Percentiles rank a stretch among this genome's conserved stretches.
phyloP scores from a whole-genome alignment of 2,888 invertebrate species.

The Mimumesa dahlbomi region DNA sequence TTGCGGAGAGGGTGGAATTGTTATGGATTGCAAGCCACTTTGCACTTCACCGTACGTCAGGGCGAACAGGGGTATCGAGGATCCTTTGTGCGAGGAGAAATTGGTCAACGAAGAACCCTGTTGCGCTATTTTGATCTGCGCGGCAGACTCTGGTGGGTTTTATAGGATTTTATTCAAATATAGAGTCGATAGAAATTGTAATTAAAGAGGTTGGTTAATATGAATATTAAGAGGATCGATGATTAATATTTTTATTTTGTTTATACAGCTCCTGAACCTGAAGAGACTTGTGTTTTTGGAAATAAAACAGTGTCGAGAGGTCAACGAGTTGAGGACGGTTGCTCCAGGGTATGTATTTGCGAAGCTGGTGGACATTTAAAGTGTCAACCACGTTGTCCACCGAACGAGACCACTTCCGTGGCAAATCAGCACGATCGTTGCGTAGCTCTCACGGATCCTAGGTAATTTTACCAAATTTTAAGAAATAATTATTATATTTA shows the following conservation, averaged over 20 bases:
- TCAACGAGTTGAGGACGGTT: constrained; percentile 89
- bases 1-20: constrained; percentile 85
- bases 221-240: no score
- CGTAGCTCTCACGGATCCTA: constrained; percentile 89
- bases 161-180: neutral
- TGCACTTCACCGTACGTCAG: constrained; percentile 87
- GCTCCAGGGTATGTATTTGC: constrained; percentile 89
- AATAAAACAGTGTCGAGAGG: constrained; percentile 88
- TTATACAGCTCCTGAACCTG: constrained; percentile 72
- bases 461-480: constrained; percentile 60
- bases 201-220: no score
- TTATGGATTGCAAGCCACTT: constrained; percentile 85
- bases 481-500: no score
- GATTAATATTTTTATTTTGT: neutral
- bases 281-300: constrained; percentile 84
- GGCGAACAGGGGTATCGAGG: constrained; percentile 85
- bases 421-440: constrained; percentile 85
- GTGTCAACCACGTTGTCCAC: constrained; percentile 86
- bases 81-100: constrained; percentile 88
- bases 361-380: constrained; percentile 87
- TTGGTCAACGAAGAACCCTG: constrained; percentile 87
- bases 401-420: constrained; percentile 73
- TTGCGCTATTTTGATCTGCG: constrained; percentile 87
- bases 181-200: no score
- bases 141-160: constrained; percentile 82